phyloP scores from a whole-genome alignment of 2,113 vertebrate genomes.

The Sapayoa aenigma region DNA sequence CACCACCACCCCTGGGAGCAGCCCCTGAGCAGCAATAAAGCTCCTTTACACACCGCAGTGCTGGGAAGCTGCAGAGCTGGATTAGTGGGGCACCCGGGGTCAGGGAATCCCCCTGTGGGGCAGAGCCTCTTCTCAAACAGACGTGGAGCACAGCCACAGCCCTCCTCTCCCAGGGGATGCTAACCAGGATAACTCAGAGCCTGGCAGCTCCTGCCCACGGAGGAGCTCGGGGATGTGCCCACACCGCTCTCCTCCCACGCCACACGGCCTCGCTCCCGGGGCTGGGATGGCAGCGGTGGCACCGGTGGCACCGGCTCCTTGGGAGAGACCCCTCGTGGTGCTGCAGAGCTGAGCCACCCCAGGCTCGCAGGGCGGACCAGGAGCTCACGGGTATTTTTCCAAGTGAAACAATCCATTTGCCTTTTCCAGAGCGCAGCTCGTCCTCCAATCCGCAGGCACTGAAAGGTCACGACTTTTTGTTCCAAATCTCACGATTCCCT shows the following conservation, averaged over 20 bases:
- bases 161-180: fast-evolving
- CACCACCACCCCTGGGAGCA: not conserved
- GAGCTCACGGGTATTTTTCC: not conserved
- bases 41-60: not conserved
- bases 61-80: slow-evolving; percentile 26
- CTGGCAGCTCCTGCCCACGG: not conserved
- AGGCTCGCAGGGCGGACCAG: not conserved
- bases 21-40: not conserved
- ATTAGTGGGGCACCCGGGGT: not conserved
- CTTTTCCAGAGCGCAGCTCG: not conserved
- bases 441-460: not conserved
- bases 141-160: not conserved
- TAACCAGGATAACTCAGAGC: not conserved
- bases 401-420: not conserved
- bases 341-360: not conserved
- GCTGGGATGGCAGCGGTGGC: not conserved
- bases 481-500: not conserved
- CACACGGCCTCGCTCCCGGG: fast-evolving
- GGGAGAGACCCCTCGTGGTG: not conserved
- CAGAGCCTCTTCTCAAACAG: not conserved
- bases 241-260: not conserved
- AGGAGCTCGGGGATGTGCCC: not conserved
- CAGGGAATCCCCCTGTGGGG: not conserved
- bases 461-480: not conserved
- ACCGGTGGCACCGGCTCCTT: not conserved